Conservation (phyloP, 2,888 invertebrate genomes). For the Apantesis nais region DNA sequence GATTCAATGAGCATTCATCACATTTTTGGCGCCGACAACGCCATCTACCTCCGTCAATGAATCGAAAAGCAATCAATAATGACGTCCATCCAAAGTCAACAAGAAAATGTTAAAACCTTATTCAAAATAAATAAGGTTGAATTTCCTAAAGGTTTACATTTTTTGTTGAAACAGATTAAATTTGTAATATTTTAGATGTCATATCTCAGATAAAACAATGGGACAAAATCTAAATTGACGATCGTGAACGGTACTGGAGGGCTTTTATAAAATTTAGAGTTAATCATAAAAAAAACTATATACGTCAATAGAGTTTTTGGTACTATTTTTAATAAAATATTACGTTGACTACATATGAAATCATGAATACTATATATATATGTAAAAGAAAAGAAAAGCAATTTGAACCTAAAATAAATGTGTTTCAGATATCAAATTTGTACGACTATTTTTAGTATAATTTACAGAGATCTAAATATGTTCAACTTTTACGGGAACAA, state of each 20-base stretch:
- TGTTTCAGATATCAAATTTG: neutral
- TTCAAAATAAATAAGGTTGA: neutral
- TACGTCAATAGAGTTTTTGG: neutral
- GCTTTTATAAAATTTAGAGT: conserved; percentile 13
- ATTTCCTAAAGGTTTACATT: neutral
- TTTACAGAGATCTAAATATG: neutral
- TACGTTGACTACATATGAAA: no score
- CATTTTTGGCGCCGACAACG: conserved; percentile 41
- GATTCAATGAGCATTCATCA: conserved; percentile 55
- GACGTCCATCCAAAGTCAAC: conserved; percentile 24
- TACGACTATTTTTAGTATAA: neutral
- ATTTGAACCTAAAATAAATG: neutral
- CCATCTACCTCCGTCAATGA: conserved; percentile 51
- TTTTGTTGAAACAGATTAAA: neutral
- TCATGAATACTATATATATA: neutral
- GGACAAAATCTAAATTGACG: conserved; percentile 38
- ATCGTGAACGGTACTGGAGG: conserved; percentile 25
- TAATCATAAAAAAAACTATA: neutral
- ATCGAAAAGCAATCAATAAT: conserved; percentile 45
- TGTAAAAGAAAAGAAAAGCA: neutral
- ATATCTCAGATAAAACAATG: conserved; percentile 46
- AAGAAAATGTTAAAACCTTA: conserved; percentile 13
- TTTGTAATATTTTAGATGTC: conserved; percentile 34
- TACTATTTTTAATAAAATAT: neutral
- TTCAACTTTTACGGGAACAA: no score